These are phyloP conservation scores for Peromyscus nudipes DNA, from an alignment of 2,797 vertebrate genomes.

Conservation along the genomic window DNA sequence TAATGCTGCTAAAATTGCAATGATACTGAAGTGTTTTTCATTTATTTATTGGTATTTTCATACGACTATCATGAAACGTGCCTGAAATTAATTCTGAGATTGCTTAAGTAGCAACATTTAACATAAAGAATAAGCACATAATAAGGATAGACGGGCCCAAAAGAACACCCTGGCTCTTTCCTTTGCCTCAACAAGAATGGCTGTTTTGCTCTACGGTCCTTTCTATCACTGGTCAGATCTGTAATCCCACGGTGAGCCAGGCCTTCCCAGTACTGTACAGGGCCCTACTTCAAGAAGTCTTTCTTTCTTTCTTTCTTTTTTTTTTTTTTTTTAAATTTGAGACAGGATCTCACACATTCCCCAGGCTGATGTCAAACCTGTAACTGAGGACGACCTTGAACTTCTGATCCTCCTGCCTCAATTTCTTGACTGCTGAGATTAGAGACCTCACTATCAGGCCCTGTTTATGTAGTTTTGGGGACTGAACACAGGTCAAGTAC, in stretches of 20 bases:
- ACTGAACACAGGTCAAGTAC: background rate
- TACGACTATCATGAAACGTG: slow-evolving; percentile 26
- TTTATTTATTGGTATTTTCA: background rate
- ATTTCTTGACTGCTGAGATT: background rate
- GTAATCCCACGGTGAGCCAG: background rate
- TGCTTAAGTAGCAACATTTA: background rate
- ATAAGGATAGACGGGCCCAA: background rate
- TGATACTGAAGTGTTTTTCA: background rate
- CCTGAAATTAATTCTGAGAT: slow-evolving; percentile 27
- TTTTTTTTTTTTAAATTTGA: background rate
- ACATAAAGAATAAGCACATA: background rate
- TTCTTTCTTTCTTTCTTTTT: background rate
- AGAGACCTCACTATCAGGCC: background rate
- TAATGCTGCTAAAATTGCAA: slow-evolving; percentile 11
- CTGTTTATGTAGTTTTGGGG: background rate
- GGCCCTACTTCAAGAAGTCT: background rate
- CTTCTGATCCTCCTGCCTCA: background rate
- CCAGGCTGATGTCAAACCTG: background rate
- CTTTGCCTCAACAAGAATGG: background rate
- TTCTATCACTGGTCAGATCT: background rate
- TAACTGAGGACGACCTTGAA: background rate
- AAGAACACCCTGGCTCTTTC: slow-evolving; percentile 21
- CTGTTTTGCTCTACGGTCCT: background rate
- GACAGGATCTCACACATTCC: too few species aligned
- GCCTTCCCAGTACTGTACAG: background rate